phyloP scores from a whole-genome alignment of 1,140 invertebrate genomes.

The Lutraria rhynchaena region DNA sequence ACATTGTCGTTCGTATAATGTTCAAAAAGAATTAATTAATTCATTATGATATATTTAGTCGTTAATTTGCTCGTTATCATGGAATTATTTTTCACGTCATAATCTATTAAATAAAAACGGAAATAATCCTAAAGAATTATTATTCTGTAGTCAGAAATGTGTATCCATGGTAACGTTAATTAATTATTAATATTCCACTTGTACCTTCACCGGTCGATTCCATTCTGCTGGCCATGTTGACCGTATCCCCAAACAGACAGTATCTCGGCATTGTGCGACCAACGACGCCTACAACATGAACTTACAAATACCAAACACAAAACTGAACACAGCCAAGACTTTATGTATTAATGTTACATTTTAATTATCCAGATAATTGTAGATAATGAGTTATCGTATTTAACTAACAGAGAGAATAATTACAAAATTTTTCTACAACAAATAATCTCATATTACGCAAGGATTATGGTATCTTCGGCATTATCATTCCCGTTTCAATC shows the following conservation, averaged over 20 bases:
- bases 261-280: constrained; percentile 96
- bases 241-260: constrained; percentile 85
- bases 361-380: neutral
- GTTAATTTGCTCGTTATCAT: too few relatives aligned
- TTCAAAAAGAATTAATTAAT: neutral
- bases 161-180: neutral
- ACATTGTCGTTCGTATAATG: neutral
- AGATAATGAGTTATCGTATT: neutral
- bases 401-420: neutral
- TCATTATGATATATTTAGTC: too few relatives aligned
- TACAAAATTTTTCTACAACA: neutral
- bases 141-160: neutral
- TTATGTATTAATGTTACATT: neutral
- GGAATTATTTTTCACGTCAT: too few relatives aligned
- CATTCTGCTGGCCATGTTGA: constrained; percentile 94
- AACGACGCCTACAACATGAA: constrained; percentile 87
- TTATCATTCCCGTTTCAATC: too few relatives aligned
- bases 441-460: neutral
- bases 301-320: neutral
- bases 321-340: neutral
- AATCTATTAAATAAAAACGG: neutral
- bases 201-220: constrained; percentile 83
- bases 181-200: neutral
- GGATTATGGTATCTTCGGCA: too few relatives aligned
- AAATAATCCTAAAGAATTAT: neutral